Base-by-base conservation (phyloP, 2,797 vertebrate species). In the Myotis findleyi region DNA sequence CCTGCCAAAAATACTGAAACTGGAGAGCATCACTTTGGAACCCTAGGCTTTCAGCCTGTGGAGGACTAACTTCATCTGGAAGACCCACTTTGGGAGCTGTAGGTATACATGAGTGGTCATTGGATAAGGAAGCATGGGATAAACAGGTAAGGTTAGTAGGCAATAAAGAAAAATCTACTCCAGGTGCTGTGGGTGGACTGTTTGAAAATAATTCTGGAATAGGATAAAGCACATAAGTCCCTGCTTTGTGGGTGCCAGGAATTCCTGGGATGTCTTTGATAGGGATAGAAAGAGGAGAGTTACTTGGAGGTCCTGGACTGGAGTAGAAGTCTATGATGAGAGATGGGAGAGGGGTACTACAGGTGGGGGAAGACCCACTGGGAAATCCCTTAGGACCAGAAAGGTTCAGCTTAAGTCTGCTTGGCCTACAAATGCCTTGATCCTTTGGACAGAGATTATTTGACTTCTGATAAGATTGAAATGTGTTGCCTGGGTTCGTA, bases 281-380 rank as follows among this genome's bases (percentile, higher is more conserved):
- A 12, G 99, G 99, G 94, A 99, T 99, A 96, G 98, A 99, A 97
- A 99, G 98, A 57, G 99, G 99, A 30, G 99, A 99, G 97, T 99
- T 99, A 97, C 98, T 99, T 20, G 99, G 99, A n/a, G 98, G 99
- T 89, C 98, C 99, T 27, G 99, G 99, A 95, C 98, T 99, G 72
- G 99, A 98, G 92, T 99, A 99, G 51, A 99, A 99, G 95, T 98
- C 98, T 87, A 98, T 98, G 80, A 99, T 98, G 95, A 99, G 99
- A 71, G 99, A 99, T 2, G 99, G 98, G 38, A 99, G 97, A 0
- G 99, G 98, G 87, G 98, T 99, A 93, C 94, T 98, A 92, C 97
- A 96, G 82, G 96, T 90, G 7, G 98, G 98, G 55, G 98, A 98
- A 36, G 99, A 97, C 41, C 98, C 98, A 82, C 99, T 99, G 88